Percentiles rank a stretch among this genome's conserved stretches.
Conservation (phyloP, 2,113 vertebrate species). For the Tringa solitaria region DNA sequence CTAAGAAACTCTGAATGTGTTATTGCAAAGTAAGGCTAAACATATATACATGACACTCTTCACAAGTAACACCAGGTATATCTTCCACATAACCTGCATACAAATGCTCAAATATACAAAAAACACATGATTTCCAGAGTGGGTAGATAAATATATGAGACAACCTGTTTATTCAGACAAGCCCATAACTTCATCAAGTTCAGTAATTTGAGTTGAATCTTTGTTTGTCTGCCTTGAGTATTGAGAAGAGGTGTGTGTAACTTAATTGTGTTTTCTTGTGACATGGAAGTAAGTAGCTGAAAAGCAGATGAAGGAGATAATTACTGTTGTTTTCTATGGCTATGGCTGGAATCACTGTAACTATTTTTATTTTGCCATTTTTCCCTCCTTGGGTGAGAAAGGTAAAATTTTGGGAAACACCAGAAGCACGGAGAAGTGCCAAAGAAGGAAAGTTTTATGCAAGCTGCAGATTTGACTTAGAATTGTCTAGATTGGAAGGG, state of each 20-base stretch:
- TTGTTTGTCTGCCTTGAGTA: background rate
- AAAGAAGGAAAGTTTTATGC: background rate
- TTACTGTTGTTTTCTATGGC: background rate
- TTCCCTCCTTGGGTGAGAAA: background rate
- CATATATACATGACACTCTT: background rate
- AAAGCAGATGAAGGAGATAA: background rate
- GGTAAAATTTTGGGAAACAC: background rate
- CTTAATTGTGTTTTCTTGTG: background rate
- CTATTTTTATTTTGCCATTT: background rate
- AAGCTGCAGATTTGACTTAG: background rate
- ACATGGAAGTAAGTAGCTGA: background rate
- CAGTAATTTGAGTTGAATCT: background rate
- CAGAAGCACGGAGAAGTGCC: background rate
- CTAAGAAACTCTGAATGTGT: background rate
- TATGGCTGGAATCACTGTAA: background rate
- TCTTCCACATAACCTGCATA: accelerated
- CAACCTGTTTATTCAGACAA: too few relatives aligned
- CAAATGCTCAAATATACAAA: background rate
- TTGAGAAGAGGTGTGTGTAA: background rate
- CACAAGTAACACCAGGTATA: background rate
- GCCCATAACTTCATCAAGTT: background rate
- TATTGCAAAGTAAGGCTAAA: background rate
- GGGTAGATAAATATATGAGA: accelerated
- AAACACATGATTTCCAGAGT: accelerated
- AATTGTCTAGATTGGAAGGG: too few relatives aligned